These are phyloP conservation scores for Myotis brandtii DNA, from an alignment of 2,113 vertebrate species.

Conservation along the genomic window DNA sequence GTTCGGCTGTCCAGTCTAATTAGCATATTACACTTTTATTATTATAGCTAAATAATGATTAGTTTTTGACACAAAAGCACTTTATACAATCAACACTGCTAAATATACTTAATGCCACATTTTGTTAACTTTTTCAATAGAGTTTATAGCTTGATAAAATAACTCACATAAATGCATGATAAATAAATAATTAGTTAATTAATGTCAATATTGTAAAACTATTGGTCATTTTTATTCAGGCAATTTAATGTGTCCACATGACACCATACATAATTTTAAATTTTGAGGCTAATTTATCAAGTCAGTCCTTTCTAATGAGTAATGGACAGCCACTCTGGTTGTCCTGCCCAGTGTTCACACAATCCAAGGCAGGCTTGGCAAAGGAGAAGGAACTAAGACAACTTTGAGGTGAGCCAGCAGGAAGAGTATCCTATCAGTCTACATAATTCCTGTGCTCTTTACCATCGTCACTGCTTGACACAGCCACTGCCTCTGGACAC, in stretches of 20 bases:
- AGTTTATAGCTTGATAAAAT: neutral
- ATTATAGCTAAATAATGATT: neutral
- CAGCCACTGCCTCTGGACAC: too few species aligned
- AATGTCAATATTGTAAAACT: neutral
- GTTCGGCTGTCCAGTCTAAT: too few species aligned
- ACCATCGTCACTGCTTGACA: neutral
- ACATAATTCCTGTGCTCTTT: rapidly evolving
- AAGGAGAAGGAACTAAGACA: neutral
- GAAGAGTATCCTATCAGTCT: rapidly evolving
- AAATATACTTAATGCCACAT: neutral
- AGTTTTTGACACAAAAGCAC: neutral
- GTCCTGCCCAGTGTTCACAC: neutral
- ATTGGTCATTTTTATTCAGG: neutral
- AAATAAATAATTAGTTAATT: neutral
- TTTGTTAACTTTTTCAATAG: neutral
- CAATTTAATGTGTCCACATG: neutral
- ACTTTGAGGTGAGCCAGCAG: neutral
- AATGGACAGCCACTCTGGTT: neutral
- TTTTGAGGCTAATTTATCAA: neutral
- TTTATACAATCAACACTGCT: neutral
- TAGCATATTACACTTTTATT: too few species aligned
- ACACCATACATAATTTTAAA: neutral
- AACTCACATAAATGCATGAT: neutral
- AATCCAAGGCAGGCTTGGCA: neutral
- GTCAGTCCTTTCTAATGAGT: neutral